A percentile compares a stretch with the other conserved stretches of the same genome.
Evolutionary conservation across 2,113 vertebrate species (phyloP).

Genomic region (Cyanoramphus novaezelandiae): DNA sequence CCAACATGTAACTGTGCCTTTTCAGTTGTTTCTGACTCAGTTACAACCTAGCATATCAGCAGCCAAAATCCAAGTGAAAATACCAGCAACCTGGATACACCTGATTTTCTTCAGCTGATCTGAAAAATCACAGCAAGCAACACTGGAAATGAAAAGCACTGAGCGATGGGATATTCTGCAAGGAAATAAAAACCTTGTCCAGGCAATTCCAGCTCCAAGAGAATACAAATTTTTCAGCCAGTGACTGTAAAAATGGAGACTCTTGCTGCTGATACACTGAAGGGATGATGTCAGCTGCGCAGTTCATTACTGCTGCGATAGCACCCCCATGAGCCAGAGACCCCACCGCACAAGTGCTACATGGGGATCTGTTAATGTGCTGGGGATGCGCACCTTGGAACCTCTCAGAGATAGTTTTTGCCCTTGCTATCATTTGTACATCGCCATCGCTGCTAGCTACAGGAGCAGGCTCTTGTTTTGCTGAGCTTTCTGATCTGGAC

Average conservation of each 20-base stretch:
- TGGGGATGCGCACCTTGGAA: neutral
- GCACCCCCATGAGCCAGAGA: neutral
- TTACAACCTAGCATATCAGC: neutral
- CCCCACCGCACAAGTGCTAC: neutral
- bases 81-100: neutral
- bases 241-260: neutral
- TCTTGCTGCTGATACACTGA: rapidly evolving
- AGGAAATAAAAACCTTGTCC: neutral
- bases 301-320: rapidly evolving
- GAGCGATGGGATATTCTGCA: neutral
- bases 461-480: neutral
- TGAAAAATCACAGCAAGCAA: neutral
- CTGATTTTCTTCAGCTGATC: neutral
- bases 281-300: neutral
- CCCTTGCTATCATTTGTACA: neutral
- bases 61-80: neutral
- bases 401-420: neutral
- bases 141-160: neutral
- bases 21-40: neutral
- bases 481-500: neutral
- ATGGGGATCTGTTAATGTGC: rapidly evolving
- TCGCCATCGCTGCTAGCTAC: neutral
- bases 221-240: neutral
- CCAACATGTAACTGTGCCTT: neutral
- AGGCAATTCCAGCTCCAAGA: neutral